Percentiles rank a stretch among this genome's conserved stretches.
Evolutionary conservation across 92 coral and sea anemone genomes (phyloP).

Genomic region (Actinostola sp.): DNA sequence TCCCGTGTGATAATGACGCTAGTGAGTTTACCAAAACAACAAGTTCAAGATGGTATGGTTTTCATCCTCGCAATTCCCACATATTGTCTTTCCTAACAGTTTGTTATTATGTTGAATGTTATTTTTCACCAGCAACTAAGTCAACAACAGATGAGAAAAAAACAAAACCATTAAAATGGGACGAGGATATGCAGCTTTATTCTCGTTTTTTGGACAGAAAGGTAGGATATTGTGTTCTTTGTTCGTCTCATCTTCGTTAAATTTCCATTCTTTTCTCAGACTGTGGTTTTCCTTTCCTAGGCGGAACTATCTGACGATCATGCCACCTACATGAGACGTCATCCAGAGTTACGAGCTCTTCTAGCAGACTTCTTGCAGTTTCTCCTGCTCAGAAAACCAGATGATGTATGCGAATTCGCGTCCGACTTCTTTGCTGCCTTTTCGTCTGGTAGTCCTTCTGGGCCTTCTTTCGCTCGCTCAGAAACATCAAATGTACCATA

Average conservation of each 20-base stretch:
- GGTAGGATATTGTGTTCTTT: slow-evolving; percentile 49
- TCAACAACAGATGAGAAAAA: slow-evolving; percentile 44
- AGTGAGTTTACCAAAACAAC: slow-evolving; percentile 50
- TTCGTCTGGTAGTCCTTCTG: slow-evolving; percentile 83
- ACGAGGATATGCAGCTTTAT: slow-evolving; percentile 94
- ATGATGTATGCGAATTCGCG: slow-evolving; percentile 95
- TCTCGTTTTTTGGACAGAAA: slow-evolving; percentile 97
- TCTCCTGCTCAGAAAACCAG: slow-evolving; percentile 88
- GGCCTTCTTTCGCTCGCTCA: slow-evolving; percentile 80
- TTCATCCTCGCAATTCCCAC: too few species aligned
- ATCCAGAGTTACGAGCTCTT: slow-evolving; percentile 92
- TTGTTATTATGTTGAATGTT: neutral
- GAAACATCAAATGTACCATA: slow-evolving; percentile 26
- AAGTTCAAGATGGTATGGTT: slow-evolving; percentile 26
- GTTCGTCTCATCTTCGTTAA: neutral
- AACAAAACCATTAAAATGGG: slow-evolving; percentile 86
- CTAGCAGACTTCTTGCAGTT: slow-evolving; percentile 97
- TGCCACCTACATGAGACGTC: slow-evolving; percentile 90
- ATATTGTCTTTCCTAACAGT: too few species aligned
- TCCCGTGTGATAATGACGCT: slow-evolving; percentile 78
- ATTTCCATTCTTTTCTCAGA: neutral
- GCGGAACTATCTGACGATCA: slow-evolving; percentile 95
- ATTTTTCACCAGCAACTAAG: slow-evolving; percentile 5
- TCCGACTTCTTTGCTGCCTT: slow-evolving; percentile 93
- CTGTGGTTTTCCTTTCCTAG: slow-evolving; percentile 29